Conservation (phyloP, 2,113 vertebrate species). For the Poicephalus gulielmi region DNA sequence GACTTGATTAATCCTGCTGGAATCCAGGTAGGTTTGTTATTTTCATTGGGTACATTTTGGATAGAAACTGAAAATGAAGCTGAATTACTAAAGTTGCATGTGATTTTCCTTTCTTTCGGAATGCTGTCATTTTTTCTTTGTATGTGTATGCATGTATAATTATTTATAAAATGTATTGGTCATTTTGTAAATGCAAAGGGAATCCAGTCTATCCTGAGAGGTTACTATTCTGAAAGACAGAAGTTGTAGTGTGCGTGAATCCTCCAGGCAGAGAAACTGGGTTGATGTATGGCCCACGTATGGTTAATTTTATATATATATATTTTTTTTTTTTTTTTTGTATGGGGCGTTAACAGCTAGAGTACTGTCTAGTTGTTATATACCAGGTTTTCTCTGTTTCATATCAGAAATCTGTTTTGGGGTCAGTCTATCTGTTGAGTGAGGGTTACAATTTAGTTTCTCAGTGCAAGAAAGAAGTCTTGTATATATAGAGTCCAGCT, state of each 20-base stretch:
- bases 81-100: neutral
- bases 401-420: neutral
- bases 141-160: neutral
- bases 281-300: too few species aligned
- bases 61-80: neutral
- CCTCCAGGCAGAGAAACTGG: neutral
- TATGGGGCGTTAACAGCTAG: neutral
- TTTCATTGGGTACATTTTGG: neutral
- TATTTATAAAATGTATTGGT: neutral
- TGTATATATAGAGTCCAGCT: neutral
- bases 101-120: neutral
- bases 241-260: neutral
- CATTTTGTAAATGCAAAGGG: neutral
- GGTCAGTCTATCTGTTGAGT: neutral
- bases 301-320: neutral
- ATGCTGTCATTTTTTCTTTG: neutral
- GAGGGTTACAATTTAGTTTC: neutral
- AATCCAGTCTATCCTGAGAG: neutral
- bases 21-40: constrained; percentile 86
- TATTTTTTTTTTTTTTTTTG: neutral
- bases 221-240: neutral
- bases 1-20: constrained; percentile 87
- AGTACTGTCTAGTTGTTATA: neutral
- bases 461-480: neutral
- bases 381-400: neutral